Base-by-base conservation (phyloP, 2,888 invertebrate species). In the Silvanus unidentatus region DNA sequence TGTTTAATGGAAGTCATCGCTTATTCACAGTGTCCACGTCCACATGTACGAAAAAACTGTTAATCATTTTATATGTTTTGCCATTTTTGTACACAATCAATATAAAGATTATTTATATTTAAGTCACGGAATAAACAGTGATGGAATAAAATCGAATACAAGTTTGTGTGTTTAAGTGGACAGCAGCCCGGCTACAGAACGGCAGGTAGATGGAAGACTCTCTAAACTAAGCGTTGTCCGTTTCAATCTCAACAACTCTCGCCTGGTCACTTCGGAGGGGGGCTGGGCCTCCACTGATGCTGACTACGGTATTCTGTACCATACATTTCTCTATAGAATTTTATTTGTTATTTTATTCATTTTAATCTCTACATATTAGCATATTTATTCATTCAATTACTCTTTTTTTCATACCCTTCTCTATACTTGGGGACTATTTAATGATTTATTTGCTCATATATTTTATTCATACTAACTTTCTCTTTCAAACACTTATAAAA, bases 261-360 rank as follows among this genome's bases (percentile, higher is more conserved):
- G 50, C 51, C 54, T 58, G 58, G 58, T 57, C 54, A 55, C 43
- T 51, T 55, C 51, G 53, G 49, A 50, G 50, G 49, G 53, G 54
- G 57, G 50, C 53, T 36, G 38, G 50, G 47, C 14, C 13, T 5
- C n/a, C 5, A 4, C 32, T 32, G 32, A 32, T 37, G 37, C 37
- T 37, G 37, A 37, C 37, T 37, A 37, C 37, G 16, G 15, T 13
- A 37, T 37, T 37, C 37, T 37, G 9, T 15, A 37, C 14, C 12
- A 15, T 37, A 12, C 16, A 37, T 37, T 16, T 37, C 37, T 37
- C 37, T 11, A 16, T 12, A 37, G 13, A 13, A 4, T 9, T 37
- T 5, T 4, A 5, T 22, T 22, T 32, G 32, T 32, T 12, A 12
- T 32, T 32, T 32, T 22, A 22, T 22, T 22, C 8, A 5, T 5